Percentiles rank a stretch among this genome's conserved stretches.
phyloP scores from a whole-genome alignment of 1,140 invertebrate genomes.

The Ceratosolen solmsi region DNA sequence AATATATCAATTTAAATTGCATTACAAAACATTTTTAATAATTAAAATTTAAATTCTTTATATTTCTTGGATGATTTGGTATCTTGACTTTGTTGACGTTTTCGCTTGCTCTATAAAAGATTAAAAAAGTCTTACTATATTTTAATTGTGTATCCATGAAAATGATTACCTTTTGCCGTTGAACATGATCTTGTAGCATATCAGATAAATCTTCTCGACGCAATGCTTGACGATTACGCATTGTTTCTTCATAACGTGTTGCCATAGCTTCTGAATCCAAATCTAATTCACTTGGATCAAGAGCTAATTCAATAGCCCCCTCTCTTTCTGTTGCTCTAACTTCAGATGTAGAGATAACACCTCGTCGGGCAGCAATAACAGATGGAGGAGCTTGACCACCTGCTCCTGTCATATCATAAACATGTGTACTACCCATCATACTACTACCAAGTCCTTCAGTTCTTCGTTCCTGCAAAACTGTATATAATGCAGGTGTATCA shows the following conservation, averaged over 20 bases:
- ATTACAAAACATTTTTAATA: too few species aligned
- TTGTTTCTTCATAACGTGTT: conserved; percentile 95
- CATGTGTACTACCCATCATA: conserved; percentile 99
- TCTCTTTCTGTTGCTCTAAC: conserved; percentile 73
- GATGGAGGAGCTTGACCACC: conserved; percentile 75
- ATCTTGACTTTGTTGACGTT: conserved; percentile 90
- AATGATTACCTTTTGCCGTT: conserved; percentile 89
- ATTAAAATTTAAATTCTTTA: conserved; percentile 98
- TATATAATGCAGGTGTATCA: conserved; percentile 93
- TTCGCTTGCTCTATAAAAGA: conserved; percentile 89
- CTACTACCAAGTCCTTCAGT: conserved; percentile 90
- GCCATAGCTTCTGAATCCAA: conserved; percentile 96
- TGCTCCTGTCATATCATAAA: conserved; percentile 90
- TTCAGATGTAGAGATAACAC: conserved; percentile 64
- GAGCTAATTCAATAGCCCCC: conserved; percentile 90
- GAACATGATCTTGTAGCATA: conserved; percentile 98
- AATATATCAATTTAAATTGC: too few species aligned
- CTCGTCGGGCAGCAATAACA: conserved; percentile 71
- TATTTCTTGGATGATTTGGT: conserved; percentile 95
- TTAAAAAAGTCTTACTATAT: too few species aligned
- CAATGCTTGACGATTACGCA: conserved; percentile 91
- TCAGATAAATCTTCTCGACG: conserved; percentile 97
- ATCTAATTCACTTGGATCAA: conserved; percentile 98
- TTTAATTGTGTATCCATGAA: too few species aligned
- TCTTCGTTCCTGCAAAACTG: conserved; percentile 95